These are phyloP conservation scores for Neocrepidodera transversa DNA, from an alignment of 2,888 invertebrate genomes.

Conservation along the genomic window DNA sequence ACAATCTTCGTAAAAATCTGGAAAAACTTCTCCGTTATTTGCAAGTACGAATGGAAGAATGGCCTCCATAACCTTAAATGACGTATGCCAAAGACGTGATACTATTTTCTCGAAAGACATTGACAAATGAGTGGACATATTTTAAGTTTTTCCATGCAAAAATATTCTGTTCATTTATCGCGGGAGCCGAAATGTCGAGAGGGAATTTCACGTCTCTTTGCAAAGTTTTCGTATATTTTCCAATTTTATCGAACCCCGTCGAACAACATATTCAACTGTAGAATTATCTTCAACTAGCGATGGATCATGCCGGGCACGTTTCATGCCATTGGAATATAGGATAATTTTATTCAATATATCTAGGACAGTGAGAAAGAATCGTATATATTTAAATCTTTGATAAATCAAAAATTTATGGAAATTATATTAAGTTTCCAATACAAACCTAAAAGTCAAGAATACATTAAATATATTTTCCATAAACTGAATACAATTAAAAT, in stretches of 20 bases:
- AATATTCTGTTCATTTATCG: conserved; percentile 45
- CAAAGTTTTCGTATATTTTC: conserved; percentile 47
- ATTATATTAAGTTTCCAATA: conserved; percentile 16
- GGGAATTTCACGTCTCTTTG: conserved; percentile 43
- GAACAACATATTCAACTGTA: conserved; percentile 45
- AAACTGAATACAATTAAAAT: too few relatives aligned
- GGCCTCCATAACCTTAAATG: conserved; percentile 50
- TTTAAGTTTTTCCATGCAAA: conserved; percentile 44
- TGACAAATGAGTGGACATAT: conserved; percentile 51
- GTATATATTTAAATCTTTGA: conserved; percentile 33
- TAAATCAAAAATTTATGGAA: conserved; percentile 17
- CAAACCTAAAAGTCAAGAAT: too few relatives aligned
- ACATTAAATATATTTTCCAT: too few relatives aligned
- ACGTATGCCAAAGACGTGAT: conserved; percentile 53
- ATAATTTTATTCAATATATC: conserved; percentile 45
- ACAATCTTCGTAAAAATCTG: conserved; percentile 51
- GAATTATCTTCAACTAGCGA: conserved; percentile 40
- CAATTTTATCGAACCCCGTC: conserved; percentile 47
- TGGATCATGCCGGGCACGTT: conserved; percentile 45
- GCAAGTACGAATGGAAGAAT: conserved; percentile 49
- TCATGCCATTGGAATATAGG: conserved; percentile 33
- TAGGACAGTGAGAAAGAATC: conserved; percentile 29
- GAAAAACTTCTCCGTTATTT: conserved; percentile 51
- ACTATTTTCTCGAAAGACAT: conserved; percentile 49
- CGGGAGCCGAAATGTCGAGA: conserved; percentile 41